Evolutionary conservation across 2,888 invertebrate species (phyloP).

Genomic region (Phalangium opilio): DNA sequence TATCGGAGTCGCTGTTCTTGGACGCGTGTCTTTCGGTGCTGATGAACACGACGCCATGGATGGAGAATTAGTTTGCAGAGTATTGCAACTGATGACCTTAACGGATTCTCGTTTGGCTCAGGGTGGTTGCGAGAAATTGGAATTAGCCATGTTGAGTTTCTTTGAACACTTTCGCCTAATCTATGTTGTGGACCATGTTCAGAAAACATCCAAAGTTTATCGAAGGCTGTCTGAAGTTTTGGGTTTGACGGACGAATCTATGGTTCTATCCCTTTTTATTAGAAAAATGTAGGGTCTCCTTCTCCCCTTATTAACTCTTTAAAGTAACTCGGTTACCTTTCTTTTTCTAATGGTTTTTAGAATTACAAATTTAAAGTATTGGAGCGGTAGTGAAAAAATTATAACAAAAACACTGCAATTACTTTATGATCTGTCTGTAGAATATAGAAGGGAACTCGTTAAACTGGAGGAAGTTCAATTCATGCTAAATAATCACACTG

Average conservation of each 20-base stretch:
- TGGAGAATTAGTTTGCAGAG: slow-evolving; percentile 82
- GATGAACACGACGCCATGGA: slow-evolving; percentile 98
- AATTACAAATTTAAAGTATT: slow-evolving; percentile 95
- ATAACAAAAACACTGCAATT: slow-evolving; percentile 83
- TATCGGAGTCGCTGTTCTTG: slow-evolving; percentile 93
- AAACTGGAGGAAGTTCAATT: slow-evolving; percentile 95
- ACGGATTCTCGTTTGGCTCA: slow-evolving; percentile 77
- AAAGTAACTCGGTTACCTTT: too few relatives aligned
- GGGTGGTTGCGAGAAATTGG: slow-evolving; percentile 86
- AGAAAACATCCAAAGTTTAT: slow-evolving; percentile 49
- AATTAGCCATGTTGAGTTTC: slow-evolving; percentile 90
- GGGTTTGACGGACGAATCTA: slow-evolving; percentile 83
- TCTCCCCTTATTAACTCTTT: too few relatives aligned
- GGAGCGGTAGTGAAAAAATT: slow-evolving; percentile 89
- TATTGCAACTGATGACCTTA: slow-evolving; percentile 85
- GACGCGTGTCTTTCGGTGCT: slow-evolving; percentile 83
- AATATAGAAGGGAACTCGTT: slow-evolving; percentile 88
- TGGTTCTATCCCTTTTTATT: slow-evolving; percentile 87
- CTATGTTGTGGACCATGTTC: slow-evolving; percentile 86
- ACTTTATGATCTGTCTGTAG: slow-evolving; percentile 85
- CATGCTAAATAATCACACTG: slow-evolving; percentile 92
- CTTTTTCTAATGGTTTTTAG: slow-evolving; percentile 34
- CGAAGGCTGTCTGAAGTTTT: slow-evolving; percentile 77
- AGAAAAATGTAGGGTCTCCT: slow-evolving; percentile 70
- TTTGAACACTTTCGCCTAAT: slow-evolving; percentile 98